These are phyloP conservation scores for Salarias fasciatus DNA, from an alignment of 2,797 vertebrate species.

Conservation along the genomic window DNA sequence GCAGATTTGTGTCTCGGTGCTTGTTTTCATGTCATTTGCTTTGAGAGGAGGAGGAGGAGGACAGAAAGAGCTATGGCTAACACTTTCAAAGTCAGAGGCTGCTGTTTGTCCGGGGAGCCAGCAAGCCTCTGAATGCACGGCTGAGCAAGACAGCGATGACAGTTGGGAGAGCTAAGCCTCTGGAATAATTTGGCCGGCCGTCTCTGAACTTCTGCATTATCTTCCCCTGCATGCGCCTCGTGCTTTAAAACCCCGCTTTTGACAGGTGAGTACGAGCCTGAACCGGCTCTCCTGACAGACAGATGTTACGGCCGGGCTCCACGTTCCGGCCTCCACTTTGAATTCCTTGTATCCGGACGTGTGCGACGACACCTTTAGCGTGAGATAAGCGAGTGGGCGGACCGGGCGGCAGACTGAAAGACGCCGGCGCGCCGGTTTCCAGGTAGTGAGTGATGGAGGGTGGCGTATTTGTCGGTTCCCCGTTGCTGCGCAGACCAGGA, in stretches of 20 bases:
- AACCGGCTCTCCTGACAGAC: slow-evolving; percentile 47
- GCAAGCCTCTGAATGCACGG: slow-evolving; percentile 63
- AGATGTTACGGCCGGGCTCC: slow-evolving; percentile 32
- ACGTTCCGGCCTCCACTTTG: slow-evolving; percentile 52
- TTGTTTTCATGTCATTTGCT: background rate
- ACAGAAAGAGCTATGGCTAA: slow-evolving; percentile 19
- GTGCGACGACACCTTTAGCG: slow-evolving; percentile 47
- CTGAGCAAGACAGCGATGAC: slow-evolving; percentile 71
- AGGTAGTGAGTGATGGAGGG: slow-evolving; percentile 53
- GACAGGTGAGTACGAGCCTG: slow-evolving; percentile 68
- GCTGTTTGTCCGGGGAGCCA: slow-evolving; percentile 64
- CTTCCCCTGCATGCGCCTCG: slow-evolving; percentile 64
- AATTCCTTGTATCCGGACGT: slow-evolving; percentile 42
- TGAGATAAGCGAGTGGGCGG: slow-evolving; percentile 51
- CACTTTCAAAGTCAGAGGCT: slow-evolving; percentile 66
- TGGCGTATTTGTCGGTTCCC: slow-evolving; percentile 64
- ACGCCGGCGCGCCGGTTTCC: slow-evolving; percentile 47
- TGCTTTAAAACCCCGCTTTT: slow-evolving; percentile 68
- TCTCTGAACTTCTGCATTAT: slow-evolving; percentile 74
- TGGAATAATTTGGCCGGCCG: slow-evolving; percentile 73
- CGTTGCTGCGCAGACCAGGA: slow-evolving; percentile 59
- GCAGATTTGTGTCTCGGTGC: slow-evolving; percentile 8
- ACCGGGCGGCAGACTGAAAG: slow-evolving; percentile 43
- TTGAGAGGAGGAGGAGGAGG: background rate
- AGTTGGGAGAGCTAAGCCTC: slow-evolving; percentile 76